Evolutionary conservation across 2,888 invertebrate genomes (phyloP).

Genomic region (Idaea straminata): DNA sequence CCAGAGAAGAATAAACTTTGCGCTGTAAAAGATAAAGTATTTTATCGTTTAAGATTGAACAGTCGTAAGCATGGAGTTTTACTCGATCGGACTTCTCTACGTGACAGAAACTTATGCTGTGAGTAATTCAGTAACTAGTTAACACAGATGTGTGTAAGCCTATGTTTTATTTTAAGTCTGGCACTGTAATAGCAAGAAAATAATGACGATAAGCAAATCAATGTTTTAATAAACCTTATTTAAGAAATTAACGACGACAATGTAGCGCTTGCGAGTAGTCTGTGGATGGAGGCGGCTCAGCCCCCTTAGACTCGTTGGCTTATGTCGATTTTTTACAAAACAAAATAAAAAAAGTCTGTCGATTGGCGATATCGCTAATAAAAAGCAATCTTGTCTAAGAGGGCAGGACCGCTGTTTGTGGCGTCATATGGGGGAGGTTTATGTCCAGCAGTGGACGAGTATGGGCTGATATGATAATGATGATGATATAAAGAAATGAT

Average conservation of each 20-base stretch:
- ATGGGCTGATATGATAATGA: no score
- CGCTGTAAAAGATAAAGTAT: conserved; percentile 28
- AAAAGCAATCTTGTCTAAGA: no score
- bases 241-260: no score
- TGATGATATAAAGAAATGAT: no score
- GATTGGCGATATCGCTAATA: no score
- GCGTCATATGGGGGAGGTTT: no score
- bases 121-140: conserved; percentile 40
- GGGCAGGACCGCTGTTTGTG: no score
- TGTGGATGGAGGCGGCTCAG: no score
- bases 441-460: no score
- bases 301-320: no score
- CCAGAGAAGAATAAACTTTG: conserved; percentile 39
- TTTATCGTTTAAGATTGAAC: conserved; percentile 34
- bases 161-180: conserved; percentile 25
- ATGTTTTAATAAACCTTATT: conserved; percentile 9
- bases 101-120: conserved; percentile 49
- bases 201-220: conserved; percentile 15
- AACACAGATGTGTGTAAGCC: conserved; percentile 41
- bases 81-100: conserved; percentile 49
- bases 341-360: no score
- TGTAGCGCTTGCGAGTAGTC: conserved; percentile 4
- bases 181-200: conserved; percentile 15
- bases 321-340: no score
- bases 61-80: conserved; percentile 48